Base-by-base conservation (phyloP, 2,888 invertebrate species). In the Dinocampus coccinellae region DNA sequence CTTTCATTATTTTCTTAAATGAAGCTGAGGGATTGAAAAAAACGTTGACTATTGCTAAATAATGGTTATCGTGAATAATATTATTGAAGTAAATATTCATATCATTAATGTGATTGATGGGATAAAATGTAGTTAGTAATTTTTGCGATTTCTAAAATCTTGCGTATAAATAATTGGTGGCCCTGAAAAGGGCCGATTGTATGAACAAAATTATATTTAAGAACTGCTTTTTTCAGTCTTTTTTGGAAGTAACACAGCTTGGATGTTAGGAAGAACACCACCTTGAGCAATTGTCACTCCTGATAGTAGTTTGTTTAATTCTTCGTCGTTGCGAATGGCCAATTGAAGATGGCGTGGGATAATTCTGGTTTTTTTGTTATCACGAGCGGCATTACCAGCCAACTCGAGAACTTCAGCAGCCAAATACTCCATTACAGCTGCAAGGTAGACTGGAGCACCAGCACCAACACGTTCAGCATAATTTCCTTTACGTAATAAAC, bases 221-320 rank as follows among this genome's bases (percentile, higher is more conserved):
- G 24, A 72, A 34, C 62, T 77, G 55, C 42, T 80, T 65, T 83
- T 83, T 76, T 84, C 86, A 0, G 93, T 91, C 88, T 94, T 92
- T 90, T 93, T 94, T 61, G 94, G 94, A 66, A 95, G 84, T 1
- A 95, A 88, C 16, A 92, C 91, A 4, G 93, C 90, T 81, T 94
- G 92, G 77, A 95, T 95, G 83, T 93, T 92, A 0, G 95, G 95
- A 81, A 96, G 86, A 0, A 96, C 95, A 79, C 95, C 95, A 73
- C 95, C 95, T 85, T 95, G 93, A 22, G 94, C 92, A 82, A 95
- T 95, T 11, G 94, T 94, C 0, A 95, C 94, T 53, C 93, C 92
- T 1, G 91, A 90, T 0, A 95, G 87, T 64, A 95, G 88, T 83
- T 92, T 93, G 85, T 93, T 94, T 81, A 96, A 88, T 81, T 95